phyloP scores from a whole-genome alignment of 2,113 vertebrate genomes.

The Mus spicilegus region DNA sequence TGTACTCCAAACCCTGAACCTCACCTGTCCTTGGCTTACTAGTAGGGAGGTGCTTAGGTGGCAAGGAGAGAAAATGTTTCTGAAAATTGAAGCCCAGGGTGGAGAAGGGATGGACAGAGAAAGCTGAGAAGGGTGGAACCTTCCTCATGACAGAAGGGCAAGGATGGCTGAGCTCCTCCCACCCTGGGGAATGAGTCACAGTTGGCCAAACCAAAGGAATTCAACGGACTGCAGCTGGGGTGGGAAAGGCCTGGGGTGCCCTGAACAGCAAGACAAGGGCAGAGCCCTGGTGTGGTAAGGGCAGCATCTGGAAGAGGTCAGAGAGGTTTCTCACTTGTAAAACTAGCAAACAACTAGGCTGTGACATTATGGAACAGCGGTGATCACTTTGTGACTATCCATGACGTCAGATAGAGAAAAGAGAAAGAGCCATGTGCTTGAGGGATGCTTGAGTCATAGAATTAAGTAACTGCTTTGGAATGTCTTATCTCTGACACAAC shows the following conservation, averaged over 20 bases:
- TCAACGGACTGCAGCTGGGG: background rate
- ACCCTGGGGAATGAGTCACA: conserved; percentile 16
- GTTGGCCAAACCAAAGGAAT: background rate
- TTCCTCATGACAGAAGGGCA: background rate
- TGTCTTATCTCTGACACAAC: background rate
- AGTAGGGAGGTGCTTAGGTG: background rate
- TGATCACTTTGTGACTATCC: background rate
- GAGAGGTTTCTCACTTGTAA: conserved; percentile 7
- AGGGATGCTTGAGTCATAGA: background rate
- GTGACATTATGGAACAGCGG: background rate
- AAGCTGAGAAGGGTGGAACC: too few relatives aligned
- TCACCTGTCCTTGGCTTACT: conserved; percentile 50
- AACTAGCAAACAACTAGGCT: background rate
- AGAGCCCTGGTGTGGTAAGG: background rate
- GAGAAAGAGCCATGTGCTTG: background rate
- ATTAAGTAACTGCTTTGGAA: background rate
- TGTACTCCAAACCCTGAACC: conserved; percentile 2
- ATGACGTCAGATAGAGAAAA: background rate
- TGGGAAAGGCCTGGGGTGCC: background rate
- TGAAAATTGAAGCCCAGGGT: background rate
- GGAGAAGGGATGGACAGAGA: background rate
- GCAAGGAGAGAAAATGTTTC: background rate
- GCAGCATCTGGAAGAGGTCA: background rate
- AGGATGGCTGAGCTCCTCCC: background rate
- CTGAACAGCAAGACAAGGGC: background rate